A percentile compares a stretch with the other conserved stretches of the same genome.
These are phyloP conservation scores for Dryomyza anilis DNA, from an alignment of 2,888 invertebrate genomes.

Conservation along the genomic window DNA sequence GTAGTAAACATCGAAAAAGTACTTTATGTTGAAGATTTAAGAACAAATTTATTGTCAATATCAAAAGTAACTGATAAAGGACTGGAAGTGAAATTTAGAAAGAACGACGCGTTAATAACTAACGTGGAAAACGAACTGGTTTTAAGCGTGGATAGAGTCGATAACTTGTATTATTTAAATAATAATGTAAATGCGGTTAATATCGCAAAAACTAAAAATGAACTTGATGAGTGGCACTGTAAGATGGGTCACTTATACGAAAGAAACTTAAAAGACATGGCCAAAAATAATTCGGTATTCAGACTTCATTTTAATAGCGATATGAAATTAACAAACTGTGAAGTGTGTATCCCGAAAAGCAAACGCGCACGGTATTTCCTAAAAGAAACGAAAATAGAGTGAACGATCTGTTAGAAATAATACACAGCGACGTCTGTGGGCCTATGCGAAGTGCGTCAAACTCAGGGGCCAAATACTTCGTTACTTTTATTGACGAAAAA, in stretches of 20 bases:
- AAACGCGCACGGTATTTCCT: constrained; percentile 24
- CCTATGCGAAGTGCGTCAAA: constrained; percentile 28
- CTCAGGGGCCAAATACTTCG: constrained; percentile 26
- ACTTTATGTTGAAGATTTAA: constrained; percentile 27
- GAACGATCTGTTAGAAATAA: constrained; percentile 27
- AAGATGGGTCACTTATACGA: too few relatives aligned
- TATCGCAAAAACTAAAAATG: constrained; percentile 15
- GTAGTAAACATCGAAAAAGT: constrained; percentile 29
- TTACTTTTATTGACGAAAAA: constrained; percentile 31
- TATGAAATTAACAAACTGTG: constrained; percentile 24
- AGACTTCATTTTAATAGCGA: too few relatives aligned
- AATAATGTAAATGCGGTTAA: constrained; percentile 10
- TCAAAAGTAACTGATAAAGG: constrained; percentile 34
- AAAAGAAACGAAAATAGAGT: constrained; percentile 17
- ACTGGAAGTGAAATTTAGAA: constrained; percentile 29
- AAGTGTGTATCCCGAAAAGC: constrained; percentile 31
- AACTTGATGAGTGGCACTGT: constrained; percentile 26
- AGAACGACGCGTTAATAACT: constrained; percentile 15
- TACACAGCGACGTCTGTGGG: constrained; percentile 31
- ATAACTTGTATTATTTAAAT: constrained; percentile 28
- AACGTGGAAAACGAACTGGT: constrained; percentile 18
- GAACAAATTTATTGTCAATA: constrained; percentile 34
- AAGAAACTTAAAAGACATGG: too few relatives aligned
- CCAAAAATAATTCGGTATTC: too few relatives aligned
- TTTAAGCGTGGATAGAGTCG: constrained; percentile 23